Evolutionary conservation across 2,113 vertebrate genomes (phyloP), one percentile per base, ranked within the genome.

Genomic region (Carollia perspicillata): DNA sequence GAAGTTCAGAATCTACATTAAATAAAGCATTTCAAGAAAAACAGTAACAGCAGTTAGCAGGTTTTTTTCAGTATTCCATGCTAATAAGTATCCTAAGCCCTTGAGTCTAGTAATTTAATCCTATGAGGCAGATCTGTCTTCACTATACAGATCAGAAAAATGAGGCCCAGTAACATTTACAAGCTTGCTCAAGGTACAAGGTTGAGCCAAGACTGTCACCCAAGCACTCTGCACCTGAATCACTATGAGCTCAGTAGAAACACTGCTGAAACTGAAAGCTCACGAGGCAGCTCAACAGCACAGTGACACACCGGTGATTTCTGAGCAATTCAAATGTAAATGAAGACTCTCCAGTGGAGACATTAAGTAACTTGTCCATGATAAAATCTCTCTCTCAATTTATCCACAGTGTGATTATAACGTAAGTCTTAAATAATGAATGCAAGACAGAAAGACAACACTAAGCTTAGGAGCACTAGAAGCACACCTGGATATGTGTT

Each of bases 21-120:
- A 81, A 60, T 95, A 89, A 84, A 92, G 80, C 8, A 80, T 35
- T 66, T 55, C 37, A 94, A 83, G 26, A 83, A 93, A 55, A 66
- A 74, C 26, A 53, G 63, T 11, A 80, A 88, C 3, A 95, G 66
- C 37, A 69, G 14, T 18, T 60, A 85, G 49, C 23, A 40, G 60
- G 0, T 0, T 47, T 53, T 71, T 84, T 78, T 33, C 28, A 84
- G 28, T 14, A 7, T 17, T 89, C 53, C 71, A 20, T 13, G 71
- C 16, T 60, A 85, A 22, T 3, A 88, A 37, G 14, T 66, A 79
- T 30, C 18, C 35, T 88, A 8, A 93, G 33, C 10, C 72, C 35
- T 51, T 83, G 13, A 30, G 13, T 33, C 51, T 84, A 68, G 18
- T 78, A 47, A 42, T 86, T 37, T 23, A 92, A 81, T 75, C 66